These are phyloP conservation scores for Phalacrocorax brasilianus DNA, from an alignment of 2,113 vertebrate species.

Conservation along the genomic window DNA sequence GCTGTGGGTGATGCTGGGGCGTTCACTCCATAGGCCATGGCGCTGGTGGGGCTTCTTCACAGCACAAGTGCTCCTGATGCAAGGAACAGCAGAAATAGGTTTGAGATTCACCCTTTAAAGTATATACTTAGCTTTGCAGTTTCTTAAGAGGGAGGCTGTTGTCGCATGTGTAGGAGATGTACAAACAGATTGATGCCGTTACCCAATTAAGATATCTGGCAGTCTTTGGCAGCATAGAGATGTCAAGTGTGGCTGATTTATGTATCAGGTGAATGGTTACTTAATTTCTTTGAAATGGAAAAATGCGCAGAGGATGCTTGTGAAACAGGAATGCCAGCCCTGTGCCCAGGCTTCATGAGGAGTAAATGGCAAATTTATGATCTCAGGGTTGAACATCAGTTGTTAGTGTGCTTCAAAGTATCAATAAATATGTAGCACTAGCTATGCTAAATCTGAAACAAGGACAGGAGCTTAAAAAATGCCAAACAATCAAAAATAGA, in stretches of 20 bases:
- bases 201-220: neutral
- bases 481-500: neutral
- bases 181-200: slow-evolving; percentile 31
- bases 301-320: neutral
- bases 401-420: neutral
- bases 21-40: fast-evolving
- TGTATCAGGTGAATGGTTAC: neutral
- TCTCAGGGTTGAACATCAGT: neutral
- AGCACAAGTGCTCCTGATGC: neutral
- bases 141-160: neutral
- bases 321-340: neutral
- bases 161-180: slow-evolving; percentile 21
- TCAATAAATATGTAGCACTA: neutral
- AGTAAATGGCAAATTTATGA: neutral
- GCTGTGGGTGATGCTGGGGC: neutral
- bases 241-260: neutral
- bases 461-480: neutral
- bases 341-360: neutral
- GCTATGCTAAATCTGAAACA: neutral
- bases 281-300: neutral
- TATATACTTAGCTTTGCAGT: neutral
- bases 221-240: neutral
- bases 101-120: neutral
- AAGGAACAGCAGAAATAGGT: neutral
- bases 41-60: neutral